Base-by-base conservation (phyloP, 2,888 invertebrate species). In the Hyposoter didymator region DNA sequence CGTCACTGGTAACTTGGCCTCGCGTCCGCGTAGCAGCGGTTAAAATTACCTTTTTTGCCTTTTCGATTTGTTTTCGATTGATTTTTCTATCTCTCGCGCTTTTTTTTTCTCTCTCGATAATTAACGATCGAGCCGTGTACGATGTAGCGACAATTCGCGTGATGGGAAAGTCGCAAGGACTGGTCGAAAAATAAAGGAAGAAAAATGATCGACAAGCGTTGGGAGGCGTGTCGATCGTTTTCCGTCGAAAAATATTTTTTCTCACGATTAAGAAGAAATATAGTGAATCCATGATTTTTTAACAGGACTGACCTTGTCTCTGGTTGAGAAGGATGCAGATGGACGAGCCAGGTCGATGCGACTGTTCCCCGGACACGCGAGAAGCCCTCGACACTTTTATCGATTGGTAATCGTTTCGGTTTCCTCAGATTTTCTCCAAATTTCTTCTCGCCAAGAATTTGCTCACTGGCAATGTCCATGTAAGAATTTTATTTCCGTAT, bases 1-100 rank as follows among this genome's bases (percentile, higher is more conserved):
- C 87, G 88, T 89, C 89, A 89, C 88, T 93, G 92, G 93, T 93
- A 93, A 93, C 93, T 93, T 92, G 90, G 90, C 92, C 91, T 92
- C 91, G 90, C 88, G 89, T 91, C 90, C 90, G 90, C 91, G 91
- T 90, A 91, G 91, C 91, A 91, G 90, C 89, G 89, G 88, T 89
- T 72, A n/a, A 88, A 89, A 89, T 90, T 90, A 88, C 62, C 52
- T 45, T 72, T 62, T 78, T 59, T 75, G 22, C 10, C 45, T 69
- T 47, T 75, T 82, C 45, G 19, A 59, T 79, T 52, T 62, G 8
- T 10, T 78, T 55, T 74, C 66, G 22, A 69, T 67, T 78, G 52
- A 62, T 14, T 83, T 19, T 75, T 28, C 32, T 0, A 19, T 76
- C 55, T 39, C 55, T 52, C 47, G 39, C 8, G 10, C 19, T 22